These are phyloP conservation scores for Drosophila melanosoma DNA, from an alignment of 2,888 invertebrate species.

Conservation along the genomic window DNA sequence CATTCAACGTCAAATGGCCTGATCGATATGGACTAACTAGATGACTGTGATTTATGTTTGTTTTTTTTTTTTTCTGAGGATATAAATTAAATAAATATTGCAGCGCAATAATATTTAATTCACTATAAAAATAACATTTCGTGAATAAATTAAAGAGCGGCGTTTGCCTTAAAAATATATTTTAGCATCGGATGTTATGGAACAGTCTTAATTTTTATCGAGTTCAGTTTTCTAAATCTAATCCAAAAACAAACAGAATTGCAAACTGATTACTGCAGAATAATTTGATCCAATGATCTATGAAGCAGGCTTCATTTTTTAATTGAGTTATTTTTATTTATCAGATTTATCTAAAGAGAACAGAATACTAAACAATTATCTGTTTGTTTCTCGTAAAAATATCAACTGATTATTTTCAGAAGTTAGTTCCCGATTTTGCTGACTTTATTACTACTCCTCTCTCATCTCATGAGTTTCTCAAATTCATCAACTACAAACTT, in stretches of 20 bases:
- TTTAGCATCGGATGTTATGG: neutral
- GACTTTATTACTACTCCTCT: neutral
- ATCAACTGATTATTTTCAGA: neutral
- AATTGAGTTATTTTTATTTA: neutral
- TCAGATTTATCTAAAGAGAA: neutral
- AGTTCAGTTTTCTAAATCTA: neutral
- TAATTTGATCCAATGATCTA: neutral
- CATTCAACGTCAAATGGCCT: constrained; percentile 21
- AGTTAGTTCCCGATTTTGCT: too few species aligned
- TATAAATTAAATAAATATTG: neutral
- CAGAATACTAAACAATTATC: neutral
- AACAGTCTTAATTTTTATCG: too few species aligned
- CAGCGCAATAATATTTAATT: neutral
- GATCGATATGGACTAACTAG: constrained; percentile 24
- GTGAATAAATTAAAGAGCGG: neutral
- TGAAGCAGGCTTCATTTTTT: neutral
- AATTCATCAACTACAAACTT: neutral
- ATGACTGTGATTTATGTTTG: constrained; percentile 6
- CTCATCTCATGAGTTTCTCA: neutral
- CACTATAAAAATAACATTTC: neutral
- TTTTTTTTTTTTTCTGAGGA: neutral
- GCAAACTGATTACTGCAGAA: neutral
- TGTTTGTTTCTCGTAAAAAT: neutral
- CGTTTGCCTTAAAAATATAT: neutral
- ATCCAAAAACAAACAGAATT: too few species aligned